These are phyloP conservation scores for Hyposmocoma kahamanoa DNA, from an alignment of 1,140 invertebrate species.

Conservation along the genomic window DNA sequence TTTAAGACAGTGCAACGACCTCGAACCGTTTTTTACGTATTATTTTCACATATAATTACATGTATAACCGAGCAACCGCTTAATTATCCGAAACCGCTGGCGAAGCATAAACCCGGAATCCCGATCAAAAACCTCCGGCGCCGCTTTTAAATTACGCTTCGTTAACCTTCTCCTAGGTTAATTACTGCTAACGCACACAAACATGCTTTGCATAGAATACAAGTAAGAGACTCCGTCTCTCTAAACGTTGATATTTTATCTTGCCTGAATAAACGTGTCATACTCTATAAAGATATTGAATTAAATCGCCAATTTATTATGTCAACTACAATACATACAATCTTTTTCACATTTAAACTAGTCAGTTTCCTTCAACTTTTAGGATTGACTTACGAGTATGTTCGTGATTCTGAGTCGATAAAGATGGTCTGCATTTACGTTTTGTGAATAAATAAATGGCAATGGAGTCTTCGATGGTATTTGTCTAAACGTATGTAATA, in stretches of 20 bases:
- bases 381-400: neutral
- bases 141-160: slow-evolving; percentile 45
- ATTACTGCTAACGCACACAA: slow-evolving; percentile 27
- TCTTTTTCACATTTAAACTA: neutral
- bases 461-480: no score
- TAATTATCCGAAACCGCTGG: slow-evolving; percentile 63
- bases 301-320: slow-evolving; percentile 1
- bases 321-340: no score
- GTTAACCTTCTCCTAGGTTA: slow-evolving; percentile 41
- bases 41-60: slow-evolving; percentile 63
- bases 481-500: no score
- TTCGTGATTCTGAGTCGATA: no score
- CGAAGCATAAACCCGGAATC: slow-evolving; percentile 32
- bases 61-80: slow-evolving; percentile 56
- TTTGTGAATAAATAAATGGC: no score
- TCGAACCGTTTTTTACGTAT: slow-evolving; percentile 31
- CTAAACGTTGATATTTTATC: slow-evolving; percentile 38
- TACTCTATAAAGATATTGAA: slow-evolving; percentile 31
- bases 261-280: slow-evolving; percentile 53
- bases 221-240: slow-evolving; percentile 36
- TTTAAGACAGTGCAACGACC: slow-evolving; percentile 43
- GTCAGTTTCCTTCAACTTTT: neutral
- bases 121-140: slow-evolving; percentile 45
- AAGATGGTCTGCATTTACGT: no score
- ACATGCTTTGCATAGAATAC: slow-evolving; percentile 27